Conservation (phyloP, 2,888 invertebrate species). For the Lingula anatina region DNA sequence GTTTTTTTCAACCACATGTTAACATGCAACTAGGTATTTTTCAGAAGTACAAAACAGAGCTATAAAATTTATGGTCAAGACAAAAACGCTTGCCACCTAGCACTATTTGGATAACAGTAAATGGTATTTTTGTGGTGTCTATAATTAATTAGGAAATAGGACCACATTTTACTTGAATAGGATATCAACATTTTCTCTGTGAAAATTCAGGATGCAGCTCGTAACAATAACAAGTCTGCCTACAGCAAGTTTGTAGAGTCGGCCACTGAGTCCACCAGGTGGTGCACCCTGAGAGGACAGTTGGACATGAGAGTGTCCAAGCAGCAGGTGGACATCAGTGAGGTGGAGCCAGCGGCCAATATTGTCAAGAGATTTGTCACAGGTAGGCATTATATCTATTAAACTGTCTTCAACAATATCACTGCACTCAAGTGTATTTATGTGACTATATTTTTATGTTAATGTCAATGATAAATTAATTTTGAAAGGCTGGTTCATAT, state of each 20-base stretch:
- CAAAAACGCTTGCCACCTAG: too few species aligned
- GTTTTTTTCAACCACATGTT: slow-evolving; percentile 2
- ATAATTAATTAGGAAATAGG: too few species aligned
- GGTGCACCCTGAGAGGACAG: slow-evolving; percentile 89
- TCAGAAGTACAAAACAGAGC: background rate
- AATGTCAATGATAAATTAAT: too few species aligned
- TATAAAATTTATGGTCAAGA: background rate
- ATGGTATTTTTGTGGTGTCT: too few species aligned
- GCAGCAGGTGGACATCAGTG: slow-evolving; percentile 73
- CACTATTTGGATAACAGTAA: too few species aligned
- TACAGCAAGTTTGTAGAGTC: slow-evolving; percentile 82
- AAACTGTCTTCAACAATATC: too few species aligned
- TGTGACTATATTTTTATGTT: too few species aligned
- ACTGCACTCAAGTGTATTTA: too few species aligned
- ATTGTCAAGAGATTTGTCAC: slow-evolving; percentile 94
- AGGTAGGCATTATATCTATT: slow-evolving; percentile 61
- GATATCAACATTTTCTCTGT: too few species aligned
- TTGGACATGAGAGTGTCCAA: slow-evolving; percentile 75
- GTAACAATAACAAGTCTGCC: slow-evolving; percentile 72
- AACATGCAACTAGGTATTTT: too few species aligned
- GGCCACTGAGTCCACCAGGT: slow-evolving; percentile 77
- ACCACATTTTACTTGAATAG: too few species aligned
- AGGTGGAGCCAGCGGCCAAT: slow-evolving; percentile 88
- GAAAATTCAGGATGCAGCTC: slow-evolving; percentile 78
- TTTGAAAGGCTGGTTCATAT: too few species aligned